Percentiles rank a stretch among this genome's conserved stretches.
Conservation (phyloP, 2,888 invertebrate genomes). For the Ctena decussata region DNA sequence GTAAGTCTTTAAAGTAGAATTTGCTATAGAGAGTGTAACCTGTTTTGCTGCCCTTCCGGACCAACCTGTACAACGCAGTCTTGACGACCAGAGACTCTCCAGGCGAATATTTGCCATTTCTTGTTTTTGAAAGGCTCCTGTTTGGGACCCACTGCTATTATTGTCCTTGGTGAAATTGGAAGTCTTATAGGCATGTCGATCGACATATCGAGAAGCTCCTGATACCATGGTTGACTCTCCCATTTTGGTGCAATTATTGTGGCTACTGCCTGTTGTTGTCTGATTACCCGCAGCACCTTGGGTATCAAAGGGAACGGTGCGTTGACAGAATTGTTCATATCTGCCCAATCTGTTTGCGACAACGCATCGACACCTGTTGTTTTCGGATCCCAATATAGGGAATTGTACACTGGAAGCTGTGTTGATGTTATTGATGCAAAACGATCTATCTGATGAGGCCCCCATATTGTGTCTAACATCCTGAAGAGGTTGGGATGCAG, state of each 20-base stretch:
- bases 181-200: background rate
- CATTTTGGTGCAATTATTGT: constrained; percentile 6
- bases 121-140: constrained; percentile 15
- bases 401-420: background rate
- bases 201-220: background rate
- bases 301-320: constrained; percentile 11
- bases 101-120: background rate
- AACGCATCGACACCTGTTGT: constrained; percentile 19
- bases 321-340: constrained; percentile 24
- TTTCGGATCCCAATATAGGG: constrained; percentile 9
- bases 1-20: constrained; percentile 17
- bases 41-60: background rate
- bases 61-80: constrained; percentile 12
- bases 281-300: background rate
- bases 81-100: constrained; percentile 10
- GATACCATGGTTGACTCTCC: background rate
- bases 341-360: constrained; percentile 13
- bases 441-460: constrained; percentile 14
- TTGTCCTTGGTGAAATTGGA: constrained; percentile 8
- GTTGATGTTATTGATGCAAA: background rate
- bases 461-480: constrained; percentile 2
- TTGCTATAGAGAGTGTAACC: background rate
- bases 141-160: background rate
- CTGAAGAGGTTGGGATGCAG: constrained; percentile 7
- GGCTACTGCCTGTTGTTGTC: background rate